Percentiles rank a stretch among this genome's conserved stretches.
Conservation (phyloP, 1,140 invertebrate genomes). For the Oreohelix idahoensis region DNA sequence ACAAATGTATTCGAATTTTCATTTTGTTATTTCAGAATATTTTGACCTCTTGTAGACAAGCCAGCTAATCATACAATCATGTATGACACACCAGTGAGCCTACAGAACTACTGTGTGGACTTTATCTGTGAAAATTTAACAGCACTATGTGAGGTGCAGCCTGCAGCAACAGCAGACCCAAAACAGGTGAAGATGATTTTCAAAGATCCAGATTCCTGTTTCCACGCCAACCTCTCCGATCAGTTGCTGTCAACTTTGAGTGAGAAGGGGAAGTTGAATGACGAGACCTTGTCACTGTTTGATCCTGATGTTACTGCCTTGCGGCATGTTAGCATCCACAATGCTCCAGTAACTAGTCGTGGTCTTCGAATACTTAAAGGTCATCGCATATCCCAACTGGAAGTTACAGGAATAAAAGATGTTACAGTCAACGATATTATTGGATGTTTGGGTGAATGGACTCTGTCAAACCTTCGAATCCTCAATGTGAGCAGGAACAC, state of each 20-base stretch:
- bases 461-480: conserved; percentile 79
- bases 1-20: background rate
- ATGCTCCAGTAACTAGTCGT: conserved; percentile 77
- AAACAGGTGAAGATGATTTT: conserved; percentile 75
- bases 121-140: conserved; percentile 81
- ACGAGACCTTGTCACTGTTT: conserved; percentile 81
- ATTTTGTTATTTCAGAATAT: background rate
- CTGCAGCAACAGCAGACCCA: conserved; percentile 55
- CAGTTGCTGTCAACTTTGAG: conserved; percentile 79
- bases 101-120: conserved; percentile 81
- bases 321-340: conserved; percentile 73
- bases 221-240: conserved; percentile 81
- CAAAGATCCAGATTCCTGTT: conserved; percentile 79
- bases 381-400: conserved; percentile 79
- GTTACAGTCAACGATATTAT: conserved; percentile 81
- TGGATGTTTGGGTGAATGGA: conserved; percentile 83
- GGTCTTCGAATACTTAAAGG: conserved; percentile 80
- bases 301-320: conserved; percentile 79
- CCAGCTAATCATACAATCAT: conserved; percentile 38
- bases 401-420: conserved; percentile 77
- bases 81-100: conserved; percentile 69
- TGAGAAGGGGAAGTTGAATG: conserved; percentile 79
- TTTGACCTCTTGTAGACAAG: background rate
- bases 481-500: conserved; percentile 81
- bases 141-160: conserved; percentile 75